phyloP scores from a whole-genome alignment of 1,140 invertebrate species.

The Phocides pigmalion region DNA sequence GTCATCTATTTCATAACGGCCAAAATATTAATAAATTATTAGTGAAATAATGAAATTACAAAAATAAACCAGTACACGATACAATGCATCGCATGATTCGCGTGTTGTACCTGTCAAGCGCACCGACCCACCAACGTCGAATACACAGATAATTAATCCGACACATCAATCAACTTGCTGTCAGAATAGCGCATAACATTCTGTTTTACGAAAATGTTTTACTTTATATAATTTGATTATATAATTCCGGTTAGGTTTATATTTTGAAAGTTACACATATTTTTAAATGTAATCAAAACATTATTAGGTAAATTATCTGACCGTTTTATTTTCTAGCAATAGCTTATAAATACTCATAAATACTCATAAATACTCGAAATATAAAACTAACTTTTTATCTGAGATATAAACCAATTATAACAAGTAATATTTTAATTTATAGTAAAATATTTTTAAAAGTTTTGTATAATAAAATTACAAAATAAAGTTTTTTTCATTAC shows the following conservation, averaged over 20 bases:
- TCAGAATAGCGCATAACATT: conserved; percentile 39
- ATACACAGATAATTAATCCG: conserved; percentile 37
- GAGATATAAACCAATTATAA: too few species aligned
- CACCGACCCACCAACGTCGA: conserved; percentile 26
- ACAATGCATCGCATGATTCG: conserved; percentile 49
- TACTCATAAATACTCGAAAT: too few species aligned
- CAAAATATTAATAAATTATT: conserved; percentile 12
- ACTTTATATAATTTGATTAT: neutral
- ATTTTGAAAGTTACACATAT: neutral
- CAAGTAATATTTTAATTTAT: too few species aligned
- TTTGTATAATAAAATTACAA: too few species aligned
- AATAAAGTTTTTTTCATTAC: too few species aligned
- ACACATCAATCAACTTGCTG: conserved; percentile 16
- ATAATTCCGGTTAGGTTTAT: neutral
- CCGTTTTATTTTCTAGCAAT: too few species aligned
- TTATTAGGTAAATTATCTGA: too few species aligned
- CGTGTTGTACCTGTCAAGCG: conserved; percentile 39
- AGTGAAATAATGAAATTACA: conserved; percentile 12
- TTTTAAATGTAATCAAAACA: too few species aligned
- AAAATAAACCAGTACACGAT: conserved; percentile 32
- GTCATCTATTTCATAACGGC: conserved; percentile 11
- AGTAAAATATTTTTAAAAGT: too few species aligned
- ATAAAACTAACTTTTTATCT: too few species aligned
- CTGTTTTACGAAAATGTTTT: conserved; percentile 13
- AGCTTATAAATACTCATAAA: too few species aligned